Evolutionary conservation across 2,113 vertebrate species (phyloP).

Genomic region (Myrmecobius fasciatus): DNA sequence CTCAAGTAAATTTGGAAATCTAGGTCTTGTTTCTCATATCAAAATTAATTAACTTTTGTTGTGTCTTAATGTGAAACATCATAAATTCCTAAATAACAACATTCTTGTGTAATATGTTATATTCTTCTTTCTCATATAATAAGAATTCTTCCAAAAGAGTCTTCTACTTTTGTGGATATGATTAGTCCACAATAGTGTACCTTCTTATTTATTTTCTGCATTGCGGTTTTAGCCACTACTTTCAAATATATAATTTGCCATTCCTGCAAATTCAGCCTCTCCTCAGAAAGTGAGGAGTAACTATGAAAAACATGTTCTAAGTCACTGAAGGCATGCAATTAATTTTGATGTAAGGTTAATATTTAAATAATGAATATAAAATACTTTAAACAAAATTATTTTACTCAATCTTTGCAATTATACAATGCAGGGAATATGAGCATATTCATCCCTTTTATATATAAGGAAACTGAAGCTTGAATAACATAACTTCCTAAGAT

Average conservation of each 20-base stretch:
- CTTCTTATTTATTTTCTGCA: neutral
- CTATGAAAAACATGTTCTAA: no score
- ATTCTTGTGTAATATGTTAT: no score
- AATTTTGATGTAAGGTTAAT: no score
- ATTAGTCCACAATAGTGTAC: neutral
- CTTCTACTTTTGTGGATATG: no score
- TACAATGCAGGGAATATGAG: neutral
- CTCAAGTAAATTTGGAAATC: no score
- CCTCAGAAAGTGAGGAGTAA: neutral
- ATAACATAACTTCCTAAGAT: constrained; percentile 18
- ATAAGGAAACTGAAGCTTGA: neutral
- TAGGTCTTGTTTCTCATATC: no score
- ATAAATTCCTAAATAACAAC: no score
- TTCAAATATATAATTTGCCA: neutral
- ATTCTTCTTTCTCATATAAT: no score
- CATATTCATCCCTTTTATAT: constrained; percentile 33
- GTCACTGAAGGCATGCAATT: no score
- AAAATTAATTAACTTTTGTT: no score
- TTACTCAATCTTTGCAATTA: constrained; percentile 27
- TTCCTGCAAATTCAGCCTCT: neutral
- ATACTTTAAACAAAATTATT: constrained; percentile 33
- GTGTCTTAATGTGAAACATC: no score
- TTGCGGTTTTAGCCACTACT: neutral
- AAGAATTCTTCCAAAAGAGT: no score
- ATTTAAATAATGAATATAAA: neutral